These are phyloP conservation scores for Antechinus flavipes DNA, from an alignment of 2,113 vertebrate genomes.

Conservation along the genomic window DNA sequence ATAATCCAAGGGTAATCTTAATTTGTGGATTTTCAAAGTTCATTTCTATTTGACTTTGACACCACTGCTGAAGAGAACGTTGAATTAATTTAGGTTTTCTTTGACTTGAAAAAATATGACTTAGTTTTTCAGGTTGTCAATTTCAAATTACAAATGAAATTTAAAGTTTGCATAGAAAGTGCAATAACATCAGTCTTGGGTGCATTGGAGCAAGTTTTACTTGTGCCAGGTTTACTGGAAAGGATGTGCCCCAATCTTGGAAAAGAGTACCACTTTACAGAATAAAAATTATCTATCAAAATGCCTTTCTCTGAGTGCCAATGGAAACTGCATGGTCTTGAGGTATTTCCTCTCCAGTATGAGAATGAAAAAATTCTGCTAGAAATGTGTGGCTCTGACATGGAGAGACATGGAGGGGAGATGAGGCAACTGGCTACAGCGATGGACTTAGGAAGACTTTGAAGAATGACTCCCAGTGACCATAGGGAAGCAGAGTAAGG, in stretches of 20 bases:
- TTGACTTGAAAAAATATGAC: slow-evolving; percentile 36
- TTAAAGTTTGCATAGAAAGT: slow-evolving; percentile 18
- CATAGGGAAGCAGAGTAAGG: neutral
- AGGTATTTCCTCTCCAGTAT: neutral
- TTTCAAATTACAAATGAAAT: slow-evolving; percentile 19
- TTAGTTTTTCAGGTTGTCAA: slow-evolving; percentile 47
- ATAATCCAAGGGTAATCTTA: neutral
- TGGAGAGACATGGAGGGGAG: neutral
- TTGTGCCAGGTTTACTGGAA: slow-evolving; percentile 3
- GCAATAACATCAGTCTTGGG: neutral
- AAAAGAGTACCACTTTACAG: slow-evolving; percentile 18
- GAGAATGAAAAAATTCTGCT: neutral
- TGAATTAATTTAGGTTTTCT: slow-evolving; percentile 36
- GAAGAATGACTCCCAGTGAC: neutral
- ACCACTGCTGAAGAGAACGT: slow-evolving; percentile 18
- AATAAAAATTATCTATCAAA: slow-evolving; percentile 40
- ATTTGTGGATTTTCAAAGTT: neutral
- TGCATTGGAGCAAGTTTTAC: neutral
- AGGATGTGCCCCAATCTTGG: slow-evolving; percentile 1
- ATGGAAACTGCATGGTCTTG: neutral
- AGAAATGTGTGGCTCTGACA: neutral
- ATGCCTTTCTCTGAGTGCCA: neutral
- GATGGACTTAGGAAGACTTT: neutral
- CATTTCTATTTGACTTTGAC: neutral
- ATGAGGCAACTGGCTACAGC: neutral